Conservation (phyloP, 35 echinoderm and acorn worm species). For the Heliocidaris erythrogramma region DNA sequence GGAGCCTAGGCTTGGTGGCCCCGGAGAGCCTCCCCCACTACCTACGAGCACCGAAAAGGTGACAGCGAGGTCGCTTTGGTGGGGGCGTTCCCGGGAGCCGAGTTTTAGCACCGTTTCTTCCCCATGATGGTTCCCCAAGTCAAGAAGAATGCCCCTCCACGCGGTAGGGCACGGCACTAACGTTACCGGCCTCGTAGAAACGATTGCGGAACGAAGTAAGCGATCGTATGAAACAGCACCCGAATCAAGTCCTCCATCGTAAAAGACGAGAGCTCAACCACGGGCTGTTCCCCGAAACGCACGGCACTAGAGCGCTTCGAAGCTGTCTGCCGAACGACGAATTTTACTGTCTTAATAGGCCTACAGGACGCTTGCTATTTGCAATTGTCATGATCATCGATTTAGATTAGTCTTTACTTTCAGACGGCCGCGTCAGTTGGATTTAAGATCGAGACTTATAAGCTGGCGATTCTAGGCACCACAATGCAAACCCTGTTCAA, state of each 20-base stretch:
- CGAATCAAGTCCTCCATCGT: neutral
- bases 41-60: conserved; percentile 41
- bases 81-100: neutral
- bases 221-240: conserved; percentile 22
- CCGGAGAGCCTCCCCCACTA: neutral
- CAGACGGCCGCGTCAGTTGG: no score
- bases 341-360: neutral
- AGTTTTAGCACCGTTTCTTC: conserved; percentile 38
- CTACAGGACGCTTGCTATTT: neutral
- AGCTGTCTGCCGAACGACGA: neutral
- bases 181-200: conserved; percentile 39
- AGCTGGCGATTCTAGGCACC: no score
- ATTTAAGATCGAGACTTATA: no score
- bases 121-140: conserved; percentile 18
- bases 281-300: conserved; percentile 4
- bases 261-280: neutral
- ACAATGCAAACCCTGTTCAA: no score
- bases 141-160: conserved; percentile 14
- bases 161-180: conserved; percentile 14
- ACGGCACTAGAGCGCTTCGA: conserved; percentile 24
- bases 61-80: conserved; percentile 47
- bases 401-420: no score
- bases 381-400: no score
- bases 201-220: conserved; percentile 30
- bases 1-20: conserved; percentile 34